Conservation (phyloP, 2,888 invertebrate species). For the Sympetrum striolatum region DNA sequence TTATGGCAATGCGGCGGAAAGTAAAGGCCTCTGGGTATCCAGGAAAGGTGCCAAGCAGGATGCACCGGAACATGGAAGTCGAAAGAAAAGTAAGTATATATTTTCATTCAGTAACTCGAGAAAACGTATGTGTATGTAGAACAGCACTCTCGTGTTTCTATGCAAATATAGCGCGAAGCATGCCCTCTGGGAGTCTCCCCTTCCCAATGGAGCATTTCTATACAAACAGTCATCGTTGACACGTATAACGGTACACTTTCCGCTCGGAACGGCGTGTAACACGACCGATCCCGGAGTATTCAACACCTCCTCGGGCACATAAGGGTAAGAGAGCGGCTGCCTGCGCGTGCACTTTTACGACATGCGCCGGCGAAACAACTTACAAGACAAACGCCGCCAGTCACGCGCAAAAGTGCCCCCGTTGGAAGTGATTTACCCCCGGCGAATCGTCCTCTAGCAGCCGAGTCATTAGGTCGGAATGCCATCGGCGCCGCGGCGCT, state of each 20-base stretch:
- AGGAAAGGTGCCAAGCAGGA: too few species aligned
- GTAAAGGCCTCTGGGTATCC: too few species aligned
- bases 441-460: neutral
- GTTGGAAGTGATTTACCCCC: conserved; percentile 11
- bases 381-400: neutral
- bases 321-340: neutral
- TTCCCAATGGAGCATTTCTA: too few species aligned
- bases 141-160: too few species aligned
- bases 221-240: neutral
- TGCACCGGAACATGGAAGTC: too few species aligned
- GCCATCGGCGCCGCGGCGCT: conserved; percentile 28
- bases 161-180: too few species aligned
- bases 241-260: too few species aligned
- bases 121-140: too few species aligned
- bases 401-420: neutral
- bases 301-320: neutral
- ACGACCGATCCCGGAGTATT: neutral
- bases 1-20: too few species aligned
- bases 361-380: neutral
- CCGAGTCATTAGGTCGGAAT: conserved; percentile 24
- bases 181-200: too few species aligned
- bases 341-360: neutral
- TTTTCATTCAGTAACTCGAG: too few species aligned
- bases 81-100: too few species aligned
- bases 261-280: neutral